Conservation (phyloP, 2,888 invertebrate genomes). For the Thymelicus sylvestris region DNA sequence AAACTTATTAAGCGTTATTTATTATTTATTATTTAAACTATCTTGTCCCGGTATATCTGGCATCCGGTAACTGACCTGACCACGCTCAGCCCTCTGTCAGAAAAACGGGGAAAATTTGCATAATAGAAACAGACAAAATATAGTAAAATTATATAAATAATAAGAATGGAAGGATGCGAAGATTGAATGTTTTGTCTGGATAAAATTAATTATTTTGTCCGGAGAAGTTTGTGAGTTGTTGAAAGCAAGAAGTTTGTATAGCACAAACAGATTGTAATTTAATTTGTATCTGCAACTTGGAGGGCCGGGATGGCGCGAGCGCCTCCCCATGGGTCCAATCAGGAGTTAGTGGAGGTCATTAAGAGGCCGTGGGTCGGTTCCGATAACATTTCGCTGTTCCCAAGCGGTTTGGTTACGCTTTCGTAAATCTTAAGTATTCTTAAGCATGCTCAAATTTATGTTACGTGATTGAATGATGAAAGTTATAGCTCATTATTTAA, state of each 20-base stretch:
- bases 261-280: slow-evolving; percentile 8
- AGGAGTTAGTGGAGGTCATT: slow-evolving; percentile 4
- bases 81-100: too few species aligned
- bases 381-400: neutral
- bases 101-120: too few species aligned
- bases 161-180: too few species aligned
- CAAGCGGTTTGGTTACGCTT: neutral
- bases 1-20: too few species aligned
- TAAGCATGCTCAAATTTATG: too few species aligned
- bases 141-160: too few species aligned
- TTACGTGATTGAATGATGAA: too few species aligned
- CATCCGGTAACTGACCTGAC: too few species aligned
- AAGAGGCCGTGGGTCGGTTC: neutral
- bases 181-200: neutral
- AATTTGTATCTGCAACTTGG: slow-evolving; percentile 2
- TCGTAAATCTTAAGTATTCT: neutral
- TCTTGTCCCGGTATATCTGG: too few species aligned
- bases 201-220: neutral
- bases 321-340: neutral
- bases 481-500: too few species aligned
- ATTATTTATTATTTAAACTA: too few species aligned
- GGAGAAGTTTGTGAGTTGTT: neutral
- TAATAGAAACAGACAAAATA: too few species aligned
- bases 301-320: neutral
- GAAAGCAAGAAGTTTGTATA: neutral